Evolutionary conservation across 2,797 vertebrate genomes (phyloP).

Genomic region (Alectoris magna): DNA sequence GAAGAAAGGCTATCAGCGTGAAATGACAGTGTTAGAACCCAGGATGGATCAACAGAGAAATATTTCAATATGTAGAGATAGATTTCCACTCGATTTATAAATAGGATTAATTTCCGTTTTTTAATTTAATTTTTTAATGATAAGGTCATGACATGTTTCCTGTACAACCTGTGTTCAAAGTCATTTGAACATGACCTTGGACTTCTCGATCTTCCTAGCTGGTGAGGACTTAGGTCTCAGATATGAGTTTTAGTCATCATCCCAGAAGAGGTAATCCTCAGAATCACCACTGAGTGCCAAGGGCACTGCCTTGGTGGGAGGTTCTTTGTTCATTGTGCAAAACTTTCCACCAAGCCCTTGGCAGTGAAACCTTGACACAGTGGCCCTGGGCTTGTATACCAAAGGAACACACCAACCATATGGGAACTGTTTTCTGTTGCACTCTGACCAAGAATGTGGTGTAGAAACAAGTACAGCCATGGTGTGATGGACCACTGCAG

Average conservation of each 20-base stretch:
- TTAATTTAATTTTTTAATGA: neutral
- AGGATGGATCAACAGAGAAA: neutral
- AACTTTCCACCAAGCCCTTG: rapidly evolving
- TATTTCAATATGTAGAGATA: neutral
- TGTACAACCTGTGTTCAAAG: neutral
- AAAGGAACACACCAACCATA: neutral
- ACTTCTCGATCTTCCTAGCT: rapidly evolving
- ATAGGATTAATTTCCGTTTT: neutral
- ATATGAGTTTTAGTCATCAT: neutral
- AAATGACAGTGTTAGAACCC: neutral
- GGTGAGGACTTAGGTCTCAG: neutral
- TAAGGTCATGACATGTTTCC: neutral
- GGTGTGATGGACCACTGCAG: neutral
- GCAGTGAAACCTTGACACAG: rapidly evolving
- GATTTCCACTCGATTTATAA: neutral
- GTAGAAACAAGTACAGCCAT: neutral
- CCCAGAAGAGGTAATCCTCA: rapidly evolving
- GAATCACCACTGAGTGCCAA: neutral
- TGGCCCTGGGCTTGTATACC: rapidly evolving
- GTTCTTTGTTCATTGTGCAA: rapidly evolving
- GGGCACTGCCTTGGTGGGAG: rapidly evolving
- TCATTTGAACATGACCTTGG: neutral
- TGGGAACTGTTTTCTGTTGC: neutral
- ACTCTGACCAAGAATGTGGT: rapidly evolving
- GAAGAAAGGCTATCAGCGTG: constrained; percentile 3